Conservation (phyloP, 64 coral and sea anemone genomes). For the Anthopleura sola region DNA sequence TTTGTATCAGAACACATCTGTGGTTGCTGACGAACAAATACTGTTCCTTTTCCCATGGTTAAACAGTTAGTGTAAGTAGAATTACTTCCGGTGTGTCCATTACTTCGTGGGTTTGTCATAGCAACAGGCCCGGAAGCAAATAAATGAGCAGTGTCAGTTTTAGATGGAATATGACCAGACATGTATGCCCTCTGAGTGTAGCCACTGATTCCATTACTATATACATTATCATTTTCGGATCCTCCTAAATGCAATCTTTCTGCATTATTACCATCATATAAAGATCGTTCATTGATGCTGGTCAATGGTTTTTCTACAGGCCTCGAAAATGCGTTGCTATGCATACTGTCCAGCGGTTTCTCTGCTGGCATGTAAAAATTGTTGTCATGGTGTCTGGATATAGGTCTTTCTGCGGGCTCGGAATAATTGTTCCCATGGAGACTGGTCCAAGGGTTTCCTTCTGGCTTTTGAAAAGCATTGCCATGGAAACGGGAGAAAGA, state of each 20-base stretch:
- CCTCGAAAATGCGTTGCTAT: neutral
- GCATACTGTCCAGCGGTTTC: neutral
- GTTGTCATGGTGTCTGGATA: neutral
- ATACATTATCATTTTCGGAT: neutral
- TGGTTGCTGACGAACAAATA: neutral
- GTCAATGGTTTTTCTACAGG: neutral
- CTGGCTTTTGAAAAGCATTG: too few species aligned
- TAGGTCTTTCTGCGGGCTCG: neutral
- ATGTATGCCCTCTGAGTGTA: neutral
- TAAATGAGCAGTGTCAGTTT: too few species aligned
- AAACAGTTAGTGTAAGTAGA: neutral
- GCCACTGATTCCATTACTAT: neutral
- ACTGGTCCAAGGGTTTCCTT: neutral
- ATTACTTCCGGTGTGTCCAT: neutral
- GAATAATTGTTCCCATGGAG: neutral
- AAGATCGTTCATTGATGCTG: neutral
- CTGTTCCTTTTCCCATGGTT: neutral
- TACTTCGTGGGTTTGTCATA: neutral
- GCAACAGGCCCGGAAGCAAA: neutral
- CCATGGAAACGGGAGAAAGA: neutral
- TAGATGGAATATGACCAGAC: too few species aligned
- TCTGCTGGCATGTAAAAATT: neutral
- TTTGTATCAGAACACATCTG: neutral
- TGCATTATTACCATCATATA: neutral
- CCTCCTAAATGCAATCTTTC: neutral